Conservation (phyloP, 2,797 vertebrate species). For the Schizopygopsis pylzovi region DNA sequence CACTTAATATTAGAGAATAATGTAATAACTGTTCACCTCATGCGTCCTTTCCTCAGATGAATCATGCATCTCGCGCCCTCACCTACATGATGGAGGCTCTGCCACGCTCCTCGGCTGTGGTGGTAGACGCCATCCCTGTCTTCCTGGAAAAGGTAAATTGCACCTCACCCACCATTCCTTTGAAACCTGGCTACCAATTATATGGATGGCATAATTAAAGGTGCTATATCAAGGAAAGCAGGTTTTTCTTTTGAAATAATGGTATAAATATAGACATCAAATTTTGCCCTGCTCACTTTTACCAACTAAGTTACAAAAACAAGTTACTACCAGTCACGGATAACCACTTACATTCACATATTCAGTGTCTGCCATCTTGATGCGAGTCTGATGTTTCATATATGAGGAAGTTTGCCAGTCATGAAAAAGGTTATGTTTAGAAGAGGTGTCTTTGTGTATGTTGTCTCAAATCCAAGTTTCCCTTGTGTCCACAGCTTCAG, state of each 20-base stretch:
- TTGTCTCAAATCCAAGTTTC: neutral
- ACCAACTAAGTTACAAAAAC: too few species aligned
- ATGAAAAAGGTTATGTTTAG: neutral
- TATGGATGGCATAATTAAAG: neutral
- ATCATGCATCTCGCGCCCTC: constrained; percentile 97
- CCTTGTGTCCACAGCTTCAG: constrained; percentile 83
- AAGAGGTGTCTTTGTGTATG: neutral
- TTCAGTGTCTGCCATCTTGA: neutral
- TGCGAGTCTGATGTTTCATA: neutral
- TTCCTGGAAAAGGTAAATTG: constrained; percentile 95
- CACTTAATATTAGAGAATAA: neutral
- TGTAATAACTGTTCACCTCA: neutral
- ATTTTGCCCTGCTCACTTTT: neutral
- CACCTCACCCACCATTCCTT: neutral
- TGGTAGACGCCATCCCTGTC: constrained; percentile 98
- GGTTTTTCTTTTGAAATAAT: neutral
- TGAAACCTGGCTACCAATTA: neutral
- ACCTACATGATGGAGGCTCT: constrained; percentile 99
- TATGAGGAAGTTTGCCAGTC: neutral
- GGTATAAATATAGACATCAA: neutral
- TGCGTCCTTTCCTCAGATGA: constrained; percentile 85
- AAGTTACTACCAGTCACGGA: neutral
- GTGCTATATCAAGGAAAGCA: neutral
- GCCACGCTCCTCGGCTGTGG: constrained; percentile 97
- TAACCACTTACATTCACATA: neutral